These are phyloP conservation scores for Pseudomyrmex gracilis DNA, from an alignment of 1,140 invertebrate genomes.

Conservation along the genomic window DNA sequence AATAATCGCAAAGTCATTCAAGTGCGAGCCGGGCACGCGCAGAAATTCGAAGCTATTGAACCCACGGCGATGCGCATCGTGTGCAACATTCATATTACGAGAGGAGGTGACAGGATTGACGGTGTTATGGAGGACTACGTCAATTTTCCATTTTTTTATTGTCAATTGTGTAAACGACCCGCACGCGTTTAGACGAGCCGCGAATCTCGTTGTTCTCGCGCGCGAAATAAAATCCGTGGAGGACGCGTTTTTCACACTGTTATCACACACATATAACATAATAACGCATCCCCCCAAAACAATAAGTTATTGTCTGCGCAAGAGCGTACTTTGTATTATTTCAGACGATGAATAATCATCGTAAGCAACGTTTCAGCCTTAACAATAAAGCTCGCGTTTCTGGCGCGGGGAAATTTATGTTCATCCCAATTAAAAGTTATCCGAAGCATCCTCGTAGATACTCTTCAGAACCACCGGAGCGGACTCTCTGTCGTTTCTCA, in stretches of 20 bases:
- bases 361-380: slow-evolving; percentile 18
- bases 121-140: background rate
- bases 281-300: background rate
- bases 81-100: slow-evolving; percentile 33
- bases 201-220: too few species aligned
- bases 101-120: background rate
- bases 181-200: too few species aligned
- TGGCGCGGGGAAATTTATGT: slow-evolving; percentile 38
- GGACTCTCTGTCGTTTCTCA: slow-evolving; percentile 47
- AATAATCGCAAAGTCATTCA: slow-evolving; percentile 44
- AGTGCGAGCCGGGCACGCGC: background rate
- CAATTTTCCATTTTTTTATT: slow-evolving; percentile 46
- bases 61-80: slow-evolving; percentile 18
- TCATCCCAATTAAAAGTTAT: slow-evolving; percentile 61
- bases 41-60: slow-evolving; percentile 32
- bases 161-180: background rate
- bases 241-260: too few species aligned
- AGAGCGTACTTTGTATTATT: slow-evolving; percentile 5
- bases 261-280: too few species aligned
- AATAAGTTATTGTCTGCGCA: background rate
- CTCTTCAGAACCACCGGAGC: slow-evolving; percentile 38
- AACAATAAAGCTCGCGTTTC: slow-evolving; percentile 47
- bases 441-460: slow-evolving; percentile 50
- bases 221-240: too few species aligned
- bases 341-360: slow-evolving; percentile 34